Evolutionary conservation across 2,797 vertebrate species (phyloP).

Genomic region (Rallus crepitans): DNA sequence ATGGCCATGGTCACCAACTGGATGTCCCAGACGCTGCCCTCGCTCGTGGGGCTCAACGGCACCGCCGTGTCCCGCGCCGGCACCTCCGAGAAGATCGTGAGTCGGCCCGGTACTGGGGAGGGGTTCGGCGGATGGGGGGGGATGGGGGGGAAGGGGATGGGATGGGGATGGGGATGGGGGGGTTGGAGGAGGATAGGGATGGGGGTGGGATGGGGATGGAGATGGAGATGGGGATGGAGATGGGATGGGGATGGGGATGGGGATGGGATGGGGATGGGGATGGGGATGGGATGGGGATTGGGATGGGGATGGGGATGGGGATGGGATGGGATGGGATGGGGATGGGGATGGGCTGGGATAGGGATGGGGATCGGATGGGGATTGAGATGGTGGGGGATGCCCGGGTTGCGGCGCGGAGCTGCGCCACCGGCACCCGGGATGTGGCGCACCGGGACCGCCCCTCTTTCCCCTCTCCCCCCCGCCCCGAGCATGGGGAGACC

Average conservation of each 20-base stretch:
- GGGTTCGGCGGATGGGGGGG: neutral
- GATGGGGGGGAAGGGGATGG: no score
- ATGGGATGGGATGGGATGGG: no score
- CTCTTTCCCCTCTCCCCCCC: neutral
- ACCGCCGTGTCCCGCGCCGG: constrained; percentile 87
- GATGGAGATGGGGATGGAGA: no score
- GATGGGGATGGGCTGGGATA: no score
- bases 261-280: no score
- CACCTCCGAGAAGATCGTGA: constrained; percentile 92
- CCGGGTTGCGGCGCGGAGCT: neutral
- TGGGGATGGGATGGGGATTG: no score
- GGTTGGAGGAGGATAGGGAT: no score
- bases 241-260: no score
- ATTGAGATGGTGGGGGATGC: neutral
- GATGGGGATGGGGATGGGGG: no score
- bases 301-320: no score
- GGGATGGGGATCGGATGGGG: no score
- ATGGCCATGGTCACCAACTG: constrained; percentile 99
- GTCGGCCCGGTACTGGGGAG: neutral
- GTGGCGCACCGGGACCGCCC: neutral
- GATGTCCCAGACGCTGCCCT: constrained; percentile 90
- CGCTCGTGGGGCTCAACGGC: constrained; percentile 92
- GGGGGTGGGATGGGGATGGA: no score
- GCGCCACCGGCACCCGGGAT: neutral
- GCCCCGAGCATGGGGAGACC: neutral